These are phyloP conservation scores for Ispidina lecontei DNA, from an alignment of 2,797 vertebrate species.

Conservation along the genomic window DNA sequence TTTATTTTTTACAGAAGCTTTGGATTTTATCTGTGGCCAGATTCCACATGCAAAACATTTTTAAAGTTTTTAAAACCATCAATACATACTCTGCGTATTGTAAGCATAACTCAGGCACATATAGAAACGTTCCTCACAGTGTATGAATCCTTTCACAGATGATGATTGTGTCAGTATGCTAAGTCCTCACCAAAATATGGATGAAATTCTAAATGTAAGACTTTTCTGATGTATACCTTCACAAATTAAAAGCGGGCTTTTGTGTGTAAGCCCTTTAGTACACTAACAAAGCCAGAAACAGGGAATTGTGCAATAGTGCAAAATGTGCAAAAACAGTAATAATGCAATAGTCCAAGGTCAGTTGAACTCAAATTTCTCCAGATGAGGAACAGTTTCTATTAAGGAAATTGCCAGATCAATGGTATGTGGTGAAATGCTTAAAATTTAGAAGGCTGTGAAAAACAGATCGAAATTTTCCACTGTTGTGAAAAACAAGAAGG, in stretches of 20 bases:
- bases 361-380: not conserved
- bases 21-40: not conserved
- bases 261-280: not conserved
- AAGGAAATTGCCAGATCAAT: not conserved
- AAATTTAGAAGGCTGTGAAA: not conserved
- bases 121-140: not conserved
- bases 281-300: not conserved
- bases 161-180: not conserved
- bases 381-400: not conserved
- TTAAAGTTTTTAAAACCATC: not conserved
- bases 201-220: not conserved
- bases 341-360: not conserved
- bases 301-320: not conserved
- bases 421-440: not conserved
- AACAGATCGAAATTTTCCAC: not conserved
- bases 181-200: not conserved
- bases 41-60: not conserved
- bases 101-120: not conserved
- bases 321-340: not conserved
- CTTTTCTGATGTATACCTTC: not conserved
- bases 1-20: slow-evolving; percentile 18
- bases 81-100: not conserved
- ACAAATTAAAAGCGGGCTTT: not conserved
- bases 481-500: not conserved
- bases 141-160: not conserved